Evolutionary conservation across 1,140 invertebrate genomes (phyloP).

Genomic region (Drosophila dunni): DNA sequence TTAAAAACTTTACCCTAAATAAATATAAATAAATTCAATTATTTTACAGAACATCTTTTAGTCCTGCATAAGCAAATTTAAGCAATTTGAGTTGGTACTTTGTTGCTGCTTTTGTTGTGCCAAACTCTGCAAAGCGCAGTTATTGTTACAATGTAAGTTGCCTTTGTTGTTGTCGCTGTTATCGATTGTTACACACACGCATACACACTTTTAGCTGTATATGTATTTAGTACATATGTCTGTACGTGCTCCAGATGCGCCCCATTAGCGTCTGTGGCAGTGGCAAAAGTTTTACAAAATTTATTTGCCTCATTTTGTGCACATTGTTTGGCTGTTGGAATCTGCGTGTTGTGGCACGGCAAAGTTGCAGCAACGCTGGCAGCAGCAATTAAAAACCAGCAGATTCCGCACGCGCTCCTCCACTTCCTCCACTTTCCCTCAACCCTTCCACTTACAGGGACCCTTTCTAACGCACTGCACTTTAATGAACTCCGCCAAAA

Average conservation of each 20-base stretch:
- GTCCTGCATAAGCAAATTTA: not conserved
- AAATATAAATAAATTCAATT: not conserved
- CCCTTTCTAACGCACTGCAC: slow-evolving; percentile 54
- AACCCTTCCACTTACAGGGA: not conserved
- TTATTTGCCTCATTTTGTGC: slow-evolving; percentile 78
- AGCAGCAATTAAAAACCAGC: slow-evolving; percentile 73
- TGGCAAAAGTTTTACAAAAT: slow-evolving; percentile 37
- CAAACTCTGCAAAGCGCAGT: slow-evolving; percentile 53
- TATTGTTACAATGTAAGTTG: slow-evolving; percentile 39
- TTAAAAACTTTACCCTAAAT: not conserved
- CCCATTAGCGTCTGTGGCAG: slow-evolving; percentile 44
- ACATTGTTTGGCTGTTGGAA: slow-evolving; percentile 69
- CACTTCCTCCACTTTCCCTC: not conserved
- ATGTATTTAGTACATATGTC: slow-evolving; percentile 12
- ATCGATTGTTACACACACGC: slow-evolving; percentile 57
- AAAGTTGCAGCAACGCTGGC: slow-evolving; percentile 74
- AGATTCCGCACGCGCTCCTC: not conserved
- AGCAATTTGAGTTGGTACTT: not conserved
- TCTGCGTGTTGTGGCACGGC: slow-evolving; percentile 66
- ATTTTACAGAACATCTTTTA: slow-evolving; percentile 4
- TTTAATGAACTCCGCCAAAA: slow-evolving; percentile 65
- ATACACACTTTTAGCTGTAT: not conserved
- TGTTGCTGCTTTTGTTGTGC: slow-evolving; percentile 50
- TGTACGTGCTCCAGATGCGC: slow-evolving; percentile 48
- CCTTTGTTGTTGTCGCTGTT: slow-evolving; percentile 28